Evolutionary conservation across 2,888 invertebrate genomes (phyloP), one percentile per base, ranked within the genome.

Genomic region (Aporophyla nigra): DNA sequence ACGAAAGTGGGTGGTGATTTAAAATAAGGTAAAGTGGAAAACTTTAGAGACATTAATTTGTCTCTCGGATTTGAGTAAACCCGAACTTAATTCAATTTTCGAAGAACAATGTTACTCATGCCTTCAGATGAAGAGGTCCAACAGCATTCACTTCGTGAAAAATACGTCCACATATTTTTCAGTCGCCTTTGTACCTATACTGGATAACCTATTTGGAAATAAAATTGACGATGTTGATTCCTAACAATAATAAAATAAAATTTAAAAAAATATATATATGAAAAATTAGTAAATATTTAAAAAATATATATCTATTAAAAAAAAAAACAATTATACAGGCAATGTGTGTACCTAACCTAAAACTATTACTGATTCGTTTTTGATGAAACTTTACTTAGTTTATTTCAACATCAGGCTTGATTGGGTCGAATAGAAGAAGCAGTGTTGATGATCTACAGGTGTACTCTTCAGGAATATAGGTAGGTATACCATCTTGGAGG

Each of bases 1-100:
- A 72, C 49, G 74, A 80, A 76, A 78, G 78, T 83, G 70, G 83
- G 74, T 78, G 78, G 77, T 76, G 81, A 78, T 75, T 74, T 70
- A 62, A 61, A 59, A 24, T 58, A 54, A 59, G n/a, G 61, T 43
- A 21, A 71, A 72, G 14, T 66, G 40, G 9, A 61, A n/a, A 56
- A 1, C 7, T 66, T 59, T 5, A 0, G 10, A 33, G 5, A 5
- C 21, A 80, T 33, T 51, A 21, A 16, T 61, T 46, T 27, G 27
- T 27, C 58, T 53, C 71, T 40, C 4, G 12, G 4, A 27, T 54
- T 24, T 19, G 7, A 14, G 27, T 27, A 19, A 61, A 54, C 1
- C 16, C 27, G n/a, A 16, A 2, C 9, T 43, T 19, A 27, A 43
- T 40, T 33, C 0, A 51, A 27, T 16, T 43, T 53, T 61, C 3